Percentiles rank a stretch among this genome's conserved stretches.
These are phyloP conservation scores for Panagrolaimus sp. DNA, from an alignment of 1,140 invertebrate genomes.

Conservation along the genomic window DNA sequence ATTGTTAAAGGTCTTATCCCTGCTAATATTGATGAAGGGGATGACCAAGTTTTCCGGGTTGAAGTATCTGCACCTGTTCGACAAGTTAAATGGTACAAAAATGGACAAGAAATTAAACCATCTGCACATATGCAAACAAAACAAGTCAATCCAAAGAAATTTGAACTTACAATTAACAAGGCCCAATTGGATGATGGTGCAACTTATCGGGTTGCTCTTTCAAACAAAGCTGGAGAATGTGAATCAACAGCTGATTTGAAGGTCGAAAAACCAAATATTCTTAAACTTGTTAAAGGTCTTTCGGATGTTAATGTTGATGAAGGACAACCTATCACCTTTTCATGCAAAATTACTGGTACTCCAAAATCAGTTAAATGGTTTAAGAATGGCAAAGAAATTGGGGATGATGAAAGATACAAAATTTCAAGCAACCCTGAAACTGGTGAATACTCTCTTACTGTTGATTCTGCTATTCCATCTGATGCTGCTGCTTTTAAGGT, in stretches of 20 bases:
- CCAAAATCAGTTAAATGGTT: conserved; percentile 52
- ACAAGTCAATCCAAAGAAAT: conserved; percentile 56
- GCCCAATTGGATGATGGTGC: conserved; percentile 53
- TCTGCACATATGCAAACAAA: conserved; percentile 43
- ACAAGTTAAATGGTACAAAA: conserved; percentile 51
- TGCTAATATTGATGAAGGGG: conserved; percentile 68
- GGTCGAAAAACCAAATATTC: conserved; percentile 47
- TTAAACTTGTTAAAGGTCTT: conserved; percentile 53
- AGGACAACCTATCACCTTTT: conserved; percentile 48
- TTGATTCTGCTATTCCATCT: conserved; percentile 39
- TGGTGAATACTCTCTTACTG: conserved; percentile 49
- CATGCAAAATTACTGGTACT: conserved; percentile 46
- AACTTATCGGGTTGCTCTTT: conserved; percentile 54
- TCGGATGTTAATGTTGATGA: conserved; percentile 53
- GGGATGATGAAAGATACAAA: conserved; percentile 68
- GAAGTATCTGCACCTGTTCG: conserved; percentile 11
- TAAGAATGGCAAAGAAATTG: conserved; percentile 72
- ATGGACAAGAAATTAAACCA: conserved; percentile 54
- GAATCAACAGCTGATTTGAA: conserved; percentile 49
- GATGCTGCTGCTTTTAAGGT: conserved; percentile 56
- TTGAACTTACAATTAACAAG: conserved; percentile 50
- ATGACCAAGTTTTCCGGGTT: conserved; percentile 68
- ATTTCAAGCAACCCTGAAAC: conserved; percentile 38
- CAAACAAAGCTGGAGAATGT: conserved; percentile 53
- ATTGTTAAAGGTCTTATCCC: conserved; percentile 56